Conservation (phyloP, 2,797 vertebrate genomes). For the Acipenser ruthenus region DNA sequence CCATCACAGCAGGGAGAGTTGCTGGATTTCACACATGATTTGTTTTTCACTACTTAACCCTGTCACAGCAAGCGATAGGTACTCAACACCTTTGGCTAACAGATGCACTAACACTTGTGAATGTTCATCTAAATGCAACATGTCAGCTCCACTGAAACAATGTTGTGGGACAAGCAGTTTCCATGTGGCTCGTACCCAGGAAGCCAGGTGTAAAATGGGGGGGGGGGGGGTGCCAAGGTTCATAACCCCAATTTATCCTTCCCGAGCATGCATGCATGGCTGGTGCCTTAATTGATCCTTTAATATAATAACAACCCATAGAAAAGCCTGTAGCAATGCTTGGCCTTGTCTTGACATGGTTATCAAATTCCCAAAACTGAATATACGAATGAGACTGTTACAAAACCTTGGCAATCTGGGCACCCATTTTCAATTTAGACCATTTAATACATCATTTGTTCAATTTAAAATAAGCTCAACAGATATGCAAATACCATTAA, state of each 20-base stretch:
- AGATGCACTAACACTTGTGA: conserved; percentile 17
- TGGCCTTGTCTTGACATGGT: too few relatives aligned
- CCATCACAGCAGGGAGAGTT: conserved; percentile 24
- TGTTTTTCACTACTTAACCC: conserved; percentile 37
- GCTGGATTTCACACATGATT: conserved; percentile 46
- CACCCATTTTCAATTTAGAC: too few relatives aligned
- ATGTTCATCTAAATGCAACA: conserved; percentile 12
- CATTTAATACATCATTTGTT: too few relatives aligned
- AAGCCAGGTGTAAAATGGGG: conserved; percentile 12
- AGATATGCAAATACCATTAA: too few relatives aligned
- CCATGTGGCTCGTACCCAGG: conserved; percentile 11
- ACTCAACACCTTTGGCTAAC: conserved; percentile 21
- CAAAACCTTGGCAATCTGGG: too few relatives aligned
- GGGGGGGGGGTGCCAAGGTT: conserved; percentile 2
- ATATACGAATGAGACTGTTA: too few relatives aligned
- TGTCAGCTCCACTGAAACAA: neutral
- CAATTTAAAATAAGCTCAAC: too few relatives aligned
- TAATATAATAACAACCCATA: neutral
- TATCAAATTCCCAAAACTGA: too few relatives aligned
- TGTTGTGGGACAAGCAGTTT: neutral
- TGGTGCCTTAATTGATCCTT: neutral
- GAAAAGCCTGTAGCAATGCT: too few relatives aligned
- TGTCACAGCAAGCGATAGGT: conserved; percentile 30
- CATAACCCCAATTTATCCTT: conserved; percentile 2
- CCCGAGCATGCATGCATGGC: neutral